Conservation (phyloP, 2,888 invertebrate species). For the Tetropium fuscum region DNA sequence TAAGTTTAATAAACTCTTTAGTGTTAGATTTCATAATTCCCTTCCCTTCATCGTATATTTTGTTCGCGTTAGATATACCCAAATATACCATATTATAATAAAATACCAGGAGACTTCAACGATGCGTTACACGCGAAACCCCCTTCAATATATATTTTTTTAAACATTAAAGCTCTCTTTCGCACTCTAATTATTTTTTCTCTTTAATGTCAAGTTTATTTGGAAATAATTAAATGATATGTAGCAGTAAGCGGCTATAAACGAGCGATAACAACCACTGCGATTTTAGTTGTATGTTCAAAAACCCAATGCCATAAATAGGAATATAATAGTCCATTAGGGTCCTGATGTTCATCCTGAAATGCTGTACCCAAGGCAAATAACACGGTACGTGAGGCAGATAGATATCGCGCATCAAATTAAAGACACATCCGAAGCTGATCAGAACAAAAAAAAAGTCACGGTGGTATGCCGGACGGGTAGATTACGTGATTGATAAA, state of each 20-base stretch:
- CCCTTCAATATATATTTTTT: not conserved
- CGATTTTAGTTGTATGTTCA: too few species aligned
- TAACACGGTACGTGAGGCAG: constrained; percentile 20
- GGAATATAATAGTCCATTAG: constrained; percentile 14
- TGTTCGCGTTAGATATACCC: too few species aligned
- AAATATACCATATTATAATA: too few species aligned
- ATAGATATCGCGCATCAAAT: constrained; percentile 12
- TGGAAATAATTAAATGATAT: not conserved
- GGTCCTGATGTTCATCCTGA: not conserved
- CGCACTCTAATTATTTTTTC: not conserved
- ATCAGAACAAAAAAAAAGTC: constrained; percentile 17
- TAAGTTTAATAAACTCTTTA: too few species aligned
- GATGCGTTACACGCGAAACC: not conserved
- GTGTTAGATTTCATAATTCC: too few species aligned
- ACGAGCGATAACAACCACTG: too few species aligned
- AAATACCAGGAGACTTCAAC: not conserved
- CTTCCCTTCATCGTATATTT: too few species aligned
- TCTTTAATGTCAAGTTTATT: not conserved
- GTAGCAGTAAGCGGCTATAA: too few species aligned
- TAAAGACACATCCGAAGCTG: constrained; percentile 20
- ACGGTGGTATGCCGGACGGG: constrained; percentile 9
- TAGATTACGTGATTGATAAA: constrained; percentile 31
- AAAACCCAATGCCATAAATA: not conserved
- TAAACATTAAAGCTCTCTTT: too few species aligned
- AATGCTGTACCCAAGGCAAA: constrained; percentile 2